Conservation (phyloP, 2,888 invertebrate genomes). For the Pediacus dermestoides region DNA sequence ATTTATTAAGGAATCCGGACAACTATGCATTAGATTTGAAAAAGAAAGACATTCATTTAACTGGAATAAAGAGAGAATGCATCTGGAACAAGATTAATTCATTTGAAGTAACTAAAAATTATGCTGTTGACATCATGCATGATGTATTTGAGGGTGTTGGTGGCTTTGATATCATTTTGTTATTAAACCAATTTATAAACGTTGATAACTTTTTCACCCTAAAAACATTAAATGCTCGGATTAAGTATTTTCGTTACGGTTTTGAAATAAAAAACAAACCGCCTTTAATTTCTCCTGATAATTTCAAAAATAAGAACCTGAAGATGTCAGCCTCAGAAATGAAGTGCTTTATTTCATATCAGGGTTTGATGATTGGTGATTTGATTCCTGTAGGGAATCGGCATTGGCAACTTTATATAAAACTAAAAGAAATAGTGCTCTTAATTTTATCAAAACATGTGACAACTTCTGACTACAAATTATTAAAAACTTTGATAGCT, state of each 20-base stretch:
- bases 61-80: constrained; percentile 29
- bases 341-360: constrained; percentile 20
- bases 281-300: constrained; percentile 14
- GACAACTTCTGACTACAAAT: neutral
- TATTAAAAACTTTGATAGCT: constrained; percentile 13
- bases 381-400: constrained; percentile 16
- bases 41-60: constrained; percentile 10
- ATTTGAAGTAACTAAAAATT: constrained; percentile 30
- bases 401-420: neutral
- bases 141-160: constrained; percentile 28
- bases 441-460: neutral
- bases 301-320: constrained; percentile 19
- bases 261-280: constrained; percentile 19
- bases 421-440: neutral
- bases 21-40: constrained; percentile 9
- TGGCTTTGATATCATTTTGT: constrained; percentile 5
- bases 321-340: constrained; percentile 28
- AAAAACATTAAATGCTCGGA: constrained; percentile 6
- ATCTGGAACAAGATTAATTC: constrained; percentile 25
- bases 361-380: constrained; percentile 23
- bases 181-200: constrained; percentile 20
- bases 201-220: neutral
- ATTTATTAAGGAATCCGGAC: constrained; percentile 3
- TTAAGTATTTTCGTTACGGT: constrained; percentile 20
- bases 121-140: constrained; percentile 30